phyloP scores from a whole-genome alignment of 2,113 vertebrate genomes.

The Anolis sagrei region DNA sequence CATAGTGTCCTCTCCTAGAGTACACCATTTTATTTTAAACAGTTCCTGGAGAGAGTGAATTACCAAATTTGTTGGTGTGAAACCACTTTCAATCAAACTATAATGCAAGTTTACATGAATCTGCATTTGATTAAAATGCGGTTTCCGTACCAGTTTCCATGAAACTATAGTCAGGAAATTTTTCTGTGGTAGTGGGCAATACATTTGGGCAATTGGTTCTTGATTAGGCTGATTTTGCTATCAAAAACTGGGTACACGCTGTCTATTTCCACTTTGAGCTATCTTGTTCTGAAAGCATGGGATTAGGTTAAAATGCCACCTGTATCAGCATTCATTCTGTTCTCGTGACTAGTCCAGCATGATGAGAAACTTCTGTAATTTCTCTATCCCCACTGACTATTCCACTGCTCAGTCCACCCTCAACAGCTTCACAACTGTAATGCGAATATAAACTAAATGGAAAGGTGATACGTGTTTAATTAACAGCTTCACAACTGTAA shows the following conservation, averaged over 20 bases:
- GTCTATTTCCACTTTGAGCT: background rate
- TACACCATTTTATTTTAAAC: background rate
- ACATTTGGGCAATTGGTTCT: background rate
- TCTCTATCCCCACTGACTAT: background rate
- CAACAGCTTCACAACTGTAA: background rate
- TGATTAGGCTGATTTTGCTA: background rate
- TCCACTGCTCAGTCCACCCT: background rate
- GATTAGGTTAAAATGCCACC: background rate
- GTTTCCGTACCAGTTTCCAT: background rate
- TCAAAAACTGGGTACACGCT: too few relatives aligned
- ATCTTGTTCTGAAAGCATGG: background rate
- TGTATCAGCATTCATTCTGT: background rate
- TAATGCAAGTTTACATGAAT: background rate
- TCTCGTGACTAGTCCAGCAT: background rate
- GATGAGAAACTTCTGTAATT: background rate
- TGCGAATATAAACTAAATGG: background rate
- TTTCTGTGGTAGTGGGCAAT: background rate
- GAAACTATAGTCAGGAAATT: background rate
- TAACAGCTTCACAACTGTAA: background rate
- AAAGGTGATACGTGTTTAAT: background rate
- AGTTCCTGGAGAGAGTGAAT: background rate
- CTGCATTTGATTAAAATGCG: background rate
- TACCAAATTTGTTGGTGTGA: too few relatives aligned
- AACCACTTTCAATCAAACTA: too few relatives aligned
- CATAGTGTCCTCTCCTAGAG: background rate